Conservation (phyloP, 2,888 invertebrate species). For the Pocota personata region DNA sequence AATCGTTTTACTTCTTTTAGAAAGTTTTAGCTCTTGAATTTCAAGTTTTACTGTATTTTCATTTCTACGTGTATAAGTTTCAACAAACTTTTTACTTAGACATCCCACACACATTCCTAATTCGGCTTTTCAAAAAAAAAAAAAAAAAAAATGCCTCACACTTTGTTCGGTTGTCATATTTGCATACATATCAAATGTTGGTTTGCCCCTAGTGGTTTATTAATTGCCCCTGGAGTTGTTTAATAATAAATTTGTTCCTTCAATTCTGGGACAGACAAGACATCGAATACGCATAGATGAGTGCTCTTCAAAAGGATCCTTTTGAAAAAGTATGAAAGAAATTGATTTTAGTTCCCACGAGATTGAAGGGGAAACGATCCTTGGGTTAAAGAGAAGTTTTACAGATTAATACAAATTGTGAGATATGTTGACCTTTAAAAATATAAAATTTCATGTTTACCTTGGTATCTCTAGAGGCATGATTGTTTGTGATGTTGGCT, state of each 20-base stretch:
- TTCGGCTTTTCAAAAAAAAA: not conserved
- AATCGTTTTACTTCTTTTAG: not conserved
- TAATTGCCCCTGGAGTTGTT: conserved; percentile 11
- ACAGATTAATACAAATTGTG: not conserved
- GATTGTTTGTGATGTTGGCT: not conserved
- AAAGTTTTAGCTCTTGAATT: not conserved
- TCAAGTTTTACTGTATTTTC: not conserved
- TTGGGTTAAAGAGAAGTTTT: not conserved
- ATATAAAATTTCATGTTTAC: not conserved
- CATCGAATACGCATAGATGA: conserved; percentile 1
- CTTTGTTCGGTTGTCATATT: not conserved
- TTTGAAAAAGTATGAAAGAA: not conserved
- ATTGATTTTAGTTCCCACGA: not conserved
- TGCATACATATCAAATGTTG: conserved; percentile 1
- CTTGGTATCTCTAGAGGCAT: not conserved
- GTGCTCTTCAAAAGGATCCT: not conserved
- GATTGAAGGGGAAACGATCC: not conserved
- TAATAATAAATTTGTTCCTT: not conserved
- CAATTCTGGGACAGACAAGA: not conserved
- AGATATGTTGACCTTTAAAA: not conserved
- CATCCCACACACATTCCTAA: not conserved
- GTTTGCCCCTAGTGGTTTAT: conserved; percentile 5
- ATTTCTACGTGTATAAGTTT: not conserved
- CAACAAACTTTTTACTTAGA: conserved; percentile 5
- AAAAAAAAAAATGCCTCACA: not conserved